Conservation (phyloP, 1,140 invertebrate species). For the Pseudomyrmex pallidus region DNA sequence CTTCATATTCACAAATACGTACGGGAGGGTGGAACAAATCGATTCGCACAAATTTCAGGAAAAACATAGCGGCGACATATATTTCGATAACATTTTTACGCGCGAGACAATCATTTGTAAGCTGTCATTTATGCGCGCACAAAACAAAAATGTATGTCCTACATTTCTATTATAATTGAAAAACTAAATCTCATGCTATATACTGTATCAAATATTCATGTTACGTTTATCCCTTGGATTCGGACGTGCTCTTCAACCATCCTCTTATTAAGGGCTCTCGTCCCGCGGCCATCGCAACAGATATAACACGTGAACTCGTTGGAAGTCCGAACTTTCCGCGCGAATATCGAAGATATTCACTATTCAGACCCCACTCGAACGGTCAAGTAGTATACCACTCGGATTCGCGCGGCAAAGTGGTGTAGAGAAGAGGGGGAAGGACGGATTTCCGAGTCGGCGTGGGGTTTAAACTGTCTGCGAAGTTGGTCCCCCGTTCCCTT, state of each 20-base stretch:
- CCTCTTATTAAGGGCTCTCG: background rate
- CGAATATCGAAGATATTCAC: constrained; percentile 62
- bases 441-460: constrained; percentile 22
- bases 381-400: constrained; percentile 64
- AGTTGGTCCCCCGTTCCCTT: constrained; percentile 34
- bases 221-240: background rate
- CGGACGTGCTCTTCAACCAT: background rate
- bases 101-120: no score
- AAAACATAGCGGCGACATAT: no score
- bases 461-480: constrained; percentile 65
- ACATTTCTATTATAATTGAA: no score
- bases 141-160: no score
- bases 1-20: no score
- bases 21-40: no score
- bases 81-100: no score
- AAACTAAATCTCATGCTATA: no score
- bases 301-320: constrained; percentile 29
- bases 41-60: no score
- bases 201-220: background rate
- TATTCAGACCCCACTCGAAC: constrained; percentile 56
- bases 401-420: constrained; percentile 24
- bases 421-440: constrained; percentile 8
- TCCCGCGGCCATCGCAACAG: background rate
- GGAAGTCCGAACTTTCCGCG: constrained; percentile 34
- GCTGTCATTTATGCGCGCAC: no score